Evolutionary conservation across 2,888 invertebrate genomes (phyloP).

Genomic region (Aricia artaxerxes): DNA sequence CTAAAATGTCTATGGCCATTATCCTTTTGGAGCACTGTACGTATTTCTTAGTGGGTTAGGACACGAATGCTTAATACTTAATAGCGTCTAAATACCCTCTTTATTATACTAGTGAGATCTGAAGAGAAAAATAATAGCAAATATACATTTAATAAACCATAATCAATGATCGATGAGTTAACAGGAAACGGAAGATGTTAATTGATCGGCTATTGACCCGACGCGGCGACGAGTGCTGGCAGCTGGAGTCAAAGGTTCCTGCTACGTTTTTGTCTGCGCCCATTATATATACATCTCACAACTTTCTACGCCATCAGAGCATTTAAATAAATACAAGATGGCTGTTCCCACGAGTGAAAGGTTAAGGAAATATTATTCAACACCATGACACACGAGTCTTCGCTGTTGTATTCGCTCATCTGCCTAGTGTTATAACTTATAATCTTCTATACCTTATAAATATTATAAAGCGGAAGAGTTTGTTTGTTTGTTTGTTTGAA

Average conservation of each 20-base stretch:
- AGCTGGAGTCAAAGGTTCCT: conserved; percentile 1
- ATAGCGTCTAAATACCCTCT: too few species aligned
- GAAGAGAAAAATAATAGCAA: not conserved
- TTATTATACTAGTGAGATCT: not conserved
- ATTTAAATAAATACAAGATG: conserved; percentile 32
- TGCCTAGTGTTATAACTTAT: too few species aligned
- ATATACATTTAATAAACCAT: not conserved
- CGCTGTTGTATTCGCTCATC: not conserved
- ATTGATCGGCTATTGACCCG: not conserved
- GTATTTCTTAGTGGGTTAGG: too few species aligned
- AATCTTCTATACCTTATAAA: too few species aligned
- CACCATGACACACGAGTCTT: not conserved
- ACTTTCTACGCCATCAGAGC: conserved; percentile 26
- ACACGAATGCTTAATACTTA: too few species aligned
- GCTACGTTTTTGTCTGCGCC: conserved; percentile 2
- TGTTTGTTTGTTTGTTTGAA: too few species aligned
- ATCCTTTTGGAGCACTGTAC: too few species aligned
- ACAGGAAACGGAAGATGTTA: not conserved
- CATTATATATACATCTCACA: conserved; percentile 12
- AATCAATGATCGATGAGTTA: not conserved
- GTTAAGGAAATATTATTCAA: conserved; percentile 39
- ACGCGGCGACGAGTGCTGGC: not conserved
- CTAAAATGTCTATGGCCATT: too few species aligned
- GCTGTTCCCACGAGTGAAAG: conserved; percentile 40
- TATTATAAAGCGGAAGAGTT: too few species aligned